Conservation (phyloP, 1,140 invertebrate genomes). For the Phymastichus coffea region DNA sequence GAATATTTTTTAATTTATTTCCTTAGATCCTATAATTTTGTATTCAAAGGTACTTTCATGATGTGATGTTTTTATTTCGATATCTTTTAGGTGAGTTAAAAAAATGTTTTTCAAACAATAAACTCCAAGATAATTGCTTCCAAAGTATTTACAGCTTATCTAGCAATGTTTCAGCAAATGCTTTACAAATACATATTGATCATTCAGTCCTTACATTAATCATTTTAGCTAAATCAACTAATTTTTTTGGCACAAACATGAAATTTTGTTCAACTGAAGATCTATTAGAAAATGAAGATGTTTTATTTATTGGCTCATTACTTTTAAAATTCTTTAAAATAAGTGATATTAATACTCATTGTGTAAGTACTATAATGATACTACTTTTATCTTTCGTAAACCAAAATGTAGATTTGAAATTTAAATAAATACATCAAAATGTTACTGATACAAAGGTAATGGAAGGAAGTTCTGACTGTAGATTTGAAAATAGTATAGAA, state of each 20-base stretch:
- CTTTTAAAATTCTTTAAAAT: slow-evolving; percentile 2
- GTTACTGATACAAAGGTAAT: not conserved
- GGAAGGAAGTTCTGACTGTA: not conserved
- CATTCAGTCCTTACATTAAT: slow-evolving; percentile 9
- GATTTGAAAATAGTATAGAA: not conserved
- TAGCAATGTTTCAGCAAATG: not conserved
- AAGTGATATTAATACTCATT: not conserved
- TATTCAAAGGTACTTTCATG: not conserved
- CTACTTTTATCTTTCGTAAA: not conserved
- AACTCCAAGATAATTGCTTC: not conserved
- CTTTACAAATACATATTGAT: not conserved
- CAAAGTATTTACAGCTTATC: not conserved
- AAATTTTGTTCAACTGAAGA: slow-evolving; percentile 3
- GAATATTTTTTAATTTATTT: slow-evolving; percentile 38
- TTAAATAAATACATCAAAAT: not conserved
- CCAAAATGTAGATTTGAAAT: not conserved
- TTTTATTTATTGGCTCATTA: slow-evolving; percentile 16
- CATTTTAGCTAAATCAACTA: slow-evolving; percentile 2
- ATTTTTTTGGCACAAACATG: slow-evolving; percentile 2
- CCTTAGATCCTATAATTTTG: not conserved
- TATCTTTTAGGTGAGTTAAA: not conserved
- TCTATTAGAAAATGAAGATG: slow-evolving; percentile 9
- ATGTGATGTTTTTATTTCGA: not conserved
- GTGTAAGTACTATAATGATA: slow-evolving; percentile 8
- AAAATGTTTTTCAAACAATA: not conserved